These are phyloP conservation scores for Menura novaehollandiae DNA, from an alignment of 2,113 vertebrate genomes.

Conservation along the genomic window DNA sequence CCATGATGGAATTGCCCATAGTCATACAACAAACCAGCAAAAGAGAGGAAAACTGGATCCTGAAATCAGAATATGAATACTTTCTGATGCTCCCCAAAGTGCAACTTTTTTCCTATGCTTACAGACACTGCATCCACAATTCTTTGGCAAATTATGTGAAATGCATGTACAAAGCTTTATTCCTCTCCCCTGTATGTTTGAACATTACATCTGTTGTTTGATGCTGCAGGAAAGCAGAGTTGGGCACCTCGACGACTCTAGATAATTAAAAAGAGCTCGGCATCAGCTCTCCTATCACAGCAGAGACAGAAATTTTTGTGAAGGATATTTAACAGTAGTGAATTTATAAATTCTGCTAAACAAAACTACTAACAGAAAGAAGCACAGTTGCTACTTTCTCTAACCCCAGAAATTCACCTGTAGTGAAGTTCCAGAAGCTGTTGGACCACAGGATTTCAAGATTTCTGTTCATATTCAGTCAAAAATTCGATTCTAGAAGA, in stretches of 20 bases:
- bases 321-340: not conserved
- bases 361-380: not conserved
- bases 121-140: not conserved
- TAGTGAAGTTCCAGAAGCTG: not conserved
- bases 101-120: not conserved
- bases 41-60: not conserved
- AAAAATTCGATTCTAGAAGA: not conserved
- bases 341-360: not conserved
- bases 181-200: not conserved
- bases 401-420: not conserved
- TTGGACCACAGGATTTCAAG: not conserved
- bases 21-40: not conserved
- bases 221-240: not conserved
- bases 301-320: not conserved
- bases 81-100: not conserved
- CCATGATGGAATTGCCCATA: not conserved
- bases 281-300: not conserved
- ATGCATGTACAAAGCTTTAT: not conserved
- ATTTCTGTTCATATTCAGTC: not conserved
- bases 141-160: not conserved
- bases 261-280: not conserved
- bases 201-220: not conserved
- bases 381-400: not conserved
- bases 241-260: not conserved
- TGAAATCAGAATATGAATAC: not conserved